These are phyloP conservation scores for Hylaea fasciaria DNA, from an alignment of 2,888 invertebrate genomes.

Conservation along the genomic window DNA sequence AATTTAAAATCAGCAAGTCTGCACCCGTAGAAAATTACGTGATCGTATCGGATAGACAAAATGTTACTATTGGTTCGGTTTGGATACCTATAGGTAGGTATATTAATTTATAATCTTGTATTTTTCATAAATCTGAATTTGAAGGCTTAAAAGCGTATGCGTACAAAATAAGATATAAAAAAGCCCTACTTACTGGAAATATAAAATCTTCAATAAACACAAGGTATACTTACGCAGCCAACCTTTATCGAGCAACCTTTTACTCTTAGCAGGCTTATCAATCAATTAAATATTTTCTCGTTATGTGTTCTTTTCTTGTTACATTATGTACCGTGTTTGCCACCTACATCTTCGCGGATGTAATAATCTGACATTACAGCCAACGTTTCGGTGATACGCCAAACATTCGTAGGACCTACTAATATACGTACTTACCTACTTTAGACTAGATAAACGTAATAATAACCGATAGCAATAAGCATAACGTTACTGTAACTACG, in stretches of 20 bases:
- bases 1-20: too few species aligned
- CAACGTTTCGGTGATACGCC: not conserved
- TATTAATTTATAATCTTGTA: too few species aligned
- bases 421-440: not conserved
- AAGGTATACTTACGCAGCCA: too few species aligned
- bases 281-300: slow-evolving; percentile 8
- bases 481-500: not conserved
- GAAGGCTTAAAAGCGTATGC: too few species aligned
- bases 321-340: not conserved
- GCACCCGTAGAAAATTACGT: too few species aligned
- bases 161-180: too few species aligned
- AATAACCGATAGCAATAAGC: not conserved
- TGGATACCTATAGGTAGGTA: too few species aligned
- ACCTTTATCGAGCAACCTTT: slow-evolving; percentile 5
- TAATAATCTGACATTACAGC: too few species aligned
- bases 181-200: not conserved
- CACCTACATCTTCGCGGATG: not conserved
- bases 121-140: too few species aligned
- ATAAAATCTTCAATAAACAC: not conserved
- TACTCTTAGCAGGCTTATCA: not conserved
- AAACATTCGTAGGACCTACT: not conserved
- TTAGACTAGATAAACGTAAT: not conserved
- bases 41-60: too few species aligned
- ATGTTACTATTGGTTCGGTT: too few species aligned
- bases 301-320: slow-evolving; percentile 3